Evolutionary conservation across 2,113 vertebrate species (phyloP).

Genomic region (Barnardius zonarius): DNA sequence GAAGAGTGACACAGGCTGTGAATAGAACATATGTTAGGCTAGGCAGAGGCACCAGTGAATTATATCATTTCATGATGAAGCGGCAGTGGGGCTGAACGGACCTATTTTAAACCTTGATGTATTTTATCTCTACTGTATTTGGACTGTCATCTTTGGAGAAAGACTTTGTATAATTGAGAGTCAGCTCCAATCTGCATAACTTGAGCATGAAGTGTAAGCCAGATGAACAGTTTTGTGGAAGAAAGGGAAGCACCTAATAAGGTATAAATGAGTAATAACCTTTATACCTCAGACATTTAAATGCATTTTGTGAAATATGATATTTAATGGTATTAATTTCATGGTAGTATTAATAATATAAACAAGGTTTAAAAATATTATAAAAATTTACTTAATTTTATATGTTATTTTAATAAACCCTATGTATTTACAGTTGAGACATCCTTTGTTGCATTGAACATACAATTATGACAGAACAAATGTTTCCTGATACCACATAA

Average conservation of each 20-base stretch:
- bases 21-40: conserved; percentile 94
- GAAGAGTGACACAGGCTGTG: conserved; percentile 90
- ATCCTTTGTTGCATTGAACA: neutral
- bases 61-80: conserved; percentile 89
- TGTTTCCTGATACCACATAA: neutral
- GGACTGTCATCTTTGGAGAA: conserved; percentile 88
- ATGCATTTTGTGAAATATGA: neutral
- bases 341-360: neutral
- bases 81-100: conserved; percentile 90
- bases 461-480: neutral
- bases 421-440: neutral
- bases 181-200: conserved; percentile 89
- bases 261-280: conserved; percentile 74
- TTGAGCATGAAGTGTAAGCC: conserved; percentile 76
- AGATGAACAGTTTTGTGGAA: conserved; percentile 67
- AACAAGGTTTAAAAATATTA: conserved; percentile 8
- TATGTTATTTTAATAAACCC: neutral
- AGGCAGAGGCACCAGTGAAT: conserved; percentile 82
- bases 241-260: conserved; percentile 74
- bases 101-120: conserved; percentile 96
- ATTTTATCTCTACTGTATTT: conserved; percentile 90
- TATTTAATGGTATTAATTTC: conserved; percentile 53
- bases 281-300: conserved; percentile 61
- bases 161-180: conserved; percentile 91
- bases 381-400: neutral